These are phyloP conservation scores for Emesis castigata DNA, from an alignment of 2,888 invertebrate genomes.

Conservation along the genomic window DNA sequence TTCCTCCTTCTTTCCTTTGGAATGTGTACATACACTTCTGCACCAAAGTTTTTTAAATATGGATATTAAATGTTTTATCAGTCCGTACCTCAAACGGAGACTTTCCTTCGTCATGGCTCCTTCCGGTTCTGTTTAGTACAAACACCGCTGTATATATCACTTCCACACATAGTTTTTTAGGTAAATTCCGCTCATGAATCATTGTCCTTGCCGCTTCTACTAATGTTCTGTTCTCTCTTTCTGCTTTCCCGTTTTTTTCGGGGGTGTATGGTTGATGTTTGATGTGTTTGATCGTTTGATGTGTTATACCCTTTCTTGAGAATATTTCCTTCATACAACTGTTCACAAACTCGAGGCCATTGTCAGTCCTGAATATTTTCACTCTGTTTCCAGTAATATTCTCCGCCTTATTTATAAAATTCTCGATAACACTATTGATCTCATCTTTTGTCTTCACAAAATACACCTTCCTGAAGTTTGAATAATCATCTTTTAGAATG, in stretches of 20 bases:
- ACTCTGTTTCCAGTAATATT: constrained; percentile 47
- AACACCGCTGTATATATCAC: constrained; percentile 44
- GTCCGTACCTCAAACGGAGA: constrained; percentile 53
- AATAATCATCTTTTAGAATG: constrained; percentile 67
- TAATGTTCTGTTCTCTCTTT: constrained; percentile 67
- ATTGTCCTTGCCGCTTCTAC: constrained; percentile 68
- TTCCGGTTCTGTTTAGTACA: constrained; percentile 51
- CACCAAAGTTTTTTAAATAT: constrained; percentile 43
- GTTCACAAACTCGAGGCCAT: background rate
- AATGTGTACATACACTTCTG: background rate
- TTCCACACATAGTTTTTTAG: constrained; percentile 41
- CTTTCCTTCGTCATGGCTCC: constrained; percentile 30
- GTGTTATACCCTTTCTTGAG: constrained; percentile 62
- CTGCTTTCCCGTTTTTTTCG: constrained; percentile 74
- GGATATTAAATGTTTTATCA: constrained; percentile 35
- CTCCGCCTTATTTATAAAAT: constrained; percentile 61
- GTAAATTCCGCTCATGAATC: constrained; percentile 18
- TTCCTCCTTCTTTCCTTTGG: constrained; percentile 4
- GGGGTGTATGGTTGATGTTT: constrained; percentile 74
- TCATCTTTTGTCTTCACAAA: constrained; percentile 54
- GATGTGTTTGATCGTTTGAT: constrained; percentile 68
- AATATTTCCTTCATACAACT: constrained; percentile 42
- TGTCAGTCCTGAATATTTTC: constrained; percentile 3
- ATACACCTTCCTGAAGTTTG: constrained; percentile 45
- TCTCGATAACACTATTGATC: constrained; percentile 36